Base-by-base conservation (phyloP, 2,888 invertebrate genomes). In the Drosophila diplacantha region DNA sequence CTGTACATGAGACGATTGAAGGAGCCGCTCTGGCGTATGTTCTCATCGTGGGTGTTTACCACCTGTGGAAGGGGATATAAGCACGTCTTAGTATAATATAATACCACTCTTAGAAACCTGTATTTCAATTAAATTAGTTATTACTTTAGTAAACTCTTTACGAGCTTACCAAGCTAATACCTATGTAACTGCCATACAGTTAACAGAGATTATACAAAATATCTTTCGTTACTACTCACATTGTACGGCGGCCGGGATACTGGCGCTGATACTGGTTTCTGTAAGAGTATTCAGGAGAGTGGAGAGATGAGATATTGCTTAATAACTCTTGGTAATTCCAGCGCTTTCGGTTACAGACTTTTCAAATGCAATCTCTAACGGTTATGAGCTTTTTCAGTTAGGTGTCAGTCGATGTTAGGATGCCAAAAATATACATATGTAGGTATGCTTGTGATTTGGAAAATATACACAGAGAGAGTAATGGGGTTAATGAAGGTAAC, bases 1-100 rank as follows among this genome's bases (percentile, higher is more conserved):
- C 94, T 93, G 91, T 93, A 93, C 96, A 96, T 96, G 87, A 96
- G 92, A 88, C 96, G 93, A 89, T 95, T 95, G 91, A 96, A 96
- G 74, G 95, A 95, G 89, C 94, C 94, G 89, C 96, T 96, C 89
- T 96, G 96, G 85, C 95, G 95, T 87, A 96, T 96, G 84, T 92
- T 91, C 86, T 96, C 96, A 85, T 93, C 92, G 77, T 85, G 83
- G 92, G 92, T 83, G 89, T 91, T 87, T 85, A 87, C 87, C 87
- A 87, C 87, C 87, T 87, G 9, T 86, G 12, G 12, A 12, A 20
- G 6, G 18, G 22, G 12, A 14, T 20, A 46, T 12, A 31, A 4
- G n/a, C 6, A 3, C 3, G 31, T 24, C 16, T 24, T n/a, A 44
- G 20, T 41, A 34, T 29, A 32, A 4, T 16, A 46, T 24, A 5